Conservation (phyloP, 2,888 invertebrate species). For the Morpho helenor region DNA sequence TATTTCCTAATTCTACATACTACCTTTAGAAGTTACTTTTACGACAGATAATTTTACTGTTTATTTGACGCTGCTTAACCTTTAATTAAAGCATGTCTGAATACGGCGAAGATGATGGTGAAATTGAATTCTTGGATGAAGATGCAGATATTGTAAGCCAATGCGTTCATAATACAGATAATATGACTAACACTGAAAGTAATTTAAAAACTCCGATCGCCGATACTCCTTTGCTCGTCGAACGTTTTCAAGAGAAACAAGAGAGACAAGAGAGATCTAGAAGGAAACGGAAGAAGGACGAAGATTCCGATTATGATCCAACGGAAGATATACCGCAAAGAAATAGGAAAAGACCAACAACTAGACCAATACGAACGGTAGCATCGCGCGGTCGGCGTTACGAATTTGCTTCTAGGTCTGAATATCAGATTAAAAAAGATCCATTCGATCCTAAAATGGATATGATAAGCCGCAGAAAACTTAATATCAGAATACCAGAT, state of each 20-base stretch:
- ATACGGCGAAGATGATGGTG: conserved; percentile 39
- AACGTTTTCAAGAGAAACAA: conserved; percentile 33
- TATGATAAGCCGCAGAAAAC: conserved; percentile 34
- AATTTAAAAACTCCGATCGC: conserved; percentile 14
- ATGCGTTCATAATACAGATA: conserved; percentile 44
- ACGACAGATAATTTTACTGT: too few species aligned
- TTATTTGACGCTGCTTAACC: not conserved
- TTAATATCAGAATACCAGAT: conserved; percentile 56
- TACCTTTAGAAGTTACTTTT: too few species aligned
- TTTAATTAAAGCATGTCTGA: conserved; percentile 38
- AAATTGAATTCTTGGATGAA: conserved; percentile 71
- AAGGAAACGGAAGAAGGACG: conserved; percentile 37
- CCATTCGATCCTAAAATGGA: conserved; percentile 23
- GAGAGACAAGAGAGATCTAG: conserved; percentile 12
- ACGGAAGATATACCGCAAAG: conserved; percentile 37
- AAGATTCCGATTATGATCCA: conserved; percentile 64
- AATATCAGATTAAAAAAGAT: conserved; percentile 8
- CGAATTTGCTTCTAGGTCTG: conserved; percentile 13
- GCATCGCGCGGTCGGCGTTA: conserved; percentile 9
- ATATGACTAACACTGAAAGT: not conserved
- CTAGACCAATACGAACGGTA: conserved; percentile 8
- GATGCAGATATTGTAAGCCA: conserved; percentile 67
- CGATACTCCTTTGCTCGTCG: conserved; percentile 38
- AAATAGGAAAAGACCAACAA: conserved; percentile 27
- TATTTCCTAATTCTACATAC: too few species aligned